Conservation (phyloP, 2,113 vertebrate genomes). For the Phrynosoma platyrhinos region DNA sequence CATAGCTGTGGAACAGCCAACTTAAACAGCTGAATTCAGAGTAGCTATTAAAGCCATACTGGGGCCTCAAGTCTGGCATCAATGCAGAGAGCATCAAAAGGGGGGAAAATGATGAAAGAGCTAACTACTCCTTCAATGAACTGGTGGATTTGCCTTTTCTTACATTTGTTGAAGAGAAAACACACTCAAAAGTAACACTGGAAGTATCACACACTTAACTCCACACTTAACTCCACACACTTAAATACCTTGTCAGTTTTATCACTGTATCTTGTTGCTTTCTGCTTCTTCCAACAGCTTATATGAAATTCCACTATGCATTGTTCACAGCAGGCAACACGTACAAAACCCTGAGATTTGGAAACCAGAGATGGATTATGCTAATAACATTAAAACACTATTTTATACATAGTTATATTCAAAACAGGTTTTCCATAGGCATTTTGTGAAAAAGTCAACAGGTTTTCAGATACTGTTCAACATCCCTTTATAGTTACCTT, state of each 20-base stretch:
- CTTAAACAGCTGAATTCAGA: neutral
- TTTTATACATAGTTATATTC: neutral
- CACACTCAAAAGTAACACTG: no score
- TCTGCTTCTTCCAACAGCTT: constrained; percentile 93
- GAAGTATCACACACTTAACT: no score
- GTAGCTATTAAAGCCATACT: neutral
- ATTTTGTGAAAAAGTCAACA: neutral
- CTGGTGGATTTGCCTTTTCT: neutral
- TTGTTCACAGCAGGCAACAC: constrained; percentile 85
- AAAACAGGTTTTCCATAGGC: neutral
- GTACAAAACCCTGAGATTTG: constrained; percentile 88
- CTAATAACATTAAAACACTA: neutral
- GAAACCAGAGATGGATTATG: neutral
- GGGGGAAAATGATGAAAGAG: neutral
- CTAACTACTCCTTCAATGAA: neutral
- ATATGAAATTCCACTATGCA: constrained; percentile 93
- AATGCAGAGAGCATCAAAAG: neutral
- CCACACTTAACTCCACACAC: neutral
- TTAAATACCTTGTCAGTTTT: constrained; percentile 92
- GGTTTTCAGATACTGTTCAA: neutral
- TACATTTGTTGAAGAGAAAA: neutral
- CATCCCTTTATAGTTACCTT: constrained; percentile 81
- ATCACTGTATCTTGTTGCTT: constrained; percentile 82
- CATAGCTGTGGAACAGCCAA: neutral
- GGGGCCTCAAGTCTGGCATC: neutral